These are phyloP conservation scores for Dendrolimus houi DNA, from an alignment of 2,888 invertebrate species.

Conservation along the genomic window DNA sequence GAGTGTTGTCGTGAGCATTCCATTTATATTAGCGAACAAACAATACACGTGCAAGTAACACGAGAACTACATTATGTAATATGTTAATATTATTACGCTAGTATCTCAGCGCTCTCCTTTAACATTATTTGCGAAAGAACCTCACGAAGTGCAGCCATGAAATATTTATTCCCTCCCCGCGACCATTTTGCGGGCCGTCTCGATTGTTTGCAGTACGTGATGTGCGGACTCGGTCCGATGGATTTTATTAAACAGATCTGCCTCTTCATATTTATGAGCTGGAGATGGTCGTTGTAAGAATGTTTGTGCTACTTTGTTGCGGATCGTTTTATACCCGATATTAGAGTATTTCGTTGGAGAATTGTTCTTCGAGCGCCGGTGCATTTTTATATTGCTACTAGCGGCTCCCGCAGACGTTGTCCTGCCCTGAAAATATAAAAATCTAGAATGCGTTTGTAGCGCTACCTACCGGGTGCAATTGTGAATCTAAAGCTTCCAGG, in stretches of 20 bases:
- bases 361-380: no score
- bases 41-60: no score
- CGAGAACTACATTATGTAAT: background rate
- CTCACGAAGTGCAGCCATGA: background rate
- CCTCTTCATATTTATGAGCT: slow-evolving; percentile 4
- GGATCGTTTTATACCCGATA: background rate
- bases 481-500: no score
- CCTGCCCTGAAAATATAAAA: no score
- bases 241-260: background rate
- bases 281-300: background rate
- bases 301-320: background rate
- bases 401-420: no score
- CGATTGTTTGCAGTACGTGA: background rate
- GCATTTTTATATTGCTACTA: no score
- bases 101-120: background rate
- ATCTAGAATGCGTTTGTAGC: no score
- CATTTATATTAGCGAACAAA: no score
- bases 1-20: no score
- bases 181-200: background rate
- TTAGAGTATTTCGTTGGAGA: no score
- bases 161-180: background rate
- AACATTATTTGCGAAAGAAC: background rate
- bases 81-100: background rate
- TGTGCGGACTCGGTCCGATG: background rate
- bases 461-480: no score